Evolutionary conservation across 2,797 vertebrate genomes (phyloP).

Genomic region (Pipistrellus kuhlii): DNA sequence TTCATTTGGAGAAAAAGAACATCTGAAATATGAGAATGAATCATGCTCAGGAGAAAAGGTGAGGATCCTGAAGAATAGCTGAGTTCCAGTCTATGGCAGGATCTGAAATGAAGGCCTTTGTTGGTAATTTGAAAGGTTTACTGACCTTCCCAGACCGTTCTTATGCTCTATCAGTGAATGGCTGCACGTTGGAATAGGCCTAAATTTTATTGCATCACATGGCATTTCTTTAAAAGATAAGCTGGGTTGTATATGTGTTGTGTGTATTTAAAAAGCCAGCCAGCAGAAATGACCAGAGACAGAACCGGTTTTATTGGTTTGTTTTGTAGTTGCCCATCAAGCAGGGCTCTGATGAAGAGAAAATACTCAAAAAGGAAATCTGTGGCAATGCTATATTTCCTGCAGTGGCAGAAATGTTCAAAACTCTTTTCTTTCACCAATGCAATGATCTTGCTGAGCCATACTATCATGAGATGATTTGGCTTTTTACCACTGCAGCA

Average conservation of each 20-base stretch:
- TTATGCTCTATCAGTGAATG: constrained; percentile 2
- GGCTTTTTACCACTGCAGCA: neutral
- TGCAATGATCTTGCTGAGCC: neutral
- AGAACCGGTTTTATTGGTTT: constrained; percentile 37
- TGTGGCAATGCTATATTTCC: constrained; percentile 6
- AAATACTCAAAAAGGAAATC: neutral
- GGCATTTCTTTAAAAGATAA: constrained; percentile 37
- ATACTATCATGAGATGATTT: neutral
- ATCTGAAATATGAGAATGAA: constrained; percentile 16
- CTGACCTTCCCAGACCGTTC: constrained; percentile 15
- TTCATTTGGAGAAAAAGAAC: constrained; percentile 36
- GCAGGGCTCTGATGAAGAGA: constrained; percentile 4
- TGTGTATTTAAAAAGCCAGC: constrained; percentile 35
- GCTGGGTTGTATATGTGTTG: neutral
- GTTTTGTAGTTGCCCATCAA: constrained; percentile 12
- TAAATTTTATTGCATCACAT: neutral
- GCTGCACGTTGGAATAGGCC: constrained; percentile 5
- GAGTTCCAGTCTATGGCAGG: neutral
- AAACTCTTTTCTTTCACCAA: neutral
- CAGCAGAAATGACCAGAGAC: neutral
- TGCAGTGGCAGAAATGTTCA: neutral
- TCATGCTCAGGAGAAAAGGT: neutral
- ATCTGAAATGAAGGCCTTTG: neutral
- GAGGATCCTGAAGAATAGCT: neutral
- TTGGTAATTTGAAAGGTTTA: neutral